A percentile compares a stretch with the other conserved stretches of the same genome.
Conservation (phyloP, 2,113 vertebrate species). For the Microcebus griseorufus region DNA sequence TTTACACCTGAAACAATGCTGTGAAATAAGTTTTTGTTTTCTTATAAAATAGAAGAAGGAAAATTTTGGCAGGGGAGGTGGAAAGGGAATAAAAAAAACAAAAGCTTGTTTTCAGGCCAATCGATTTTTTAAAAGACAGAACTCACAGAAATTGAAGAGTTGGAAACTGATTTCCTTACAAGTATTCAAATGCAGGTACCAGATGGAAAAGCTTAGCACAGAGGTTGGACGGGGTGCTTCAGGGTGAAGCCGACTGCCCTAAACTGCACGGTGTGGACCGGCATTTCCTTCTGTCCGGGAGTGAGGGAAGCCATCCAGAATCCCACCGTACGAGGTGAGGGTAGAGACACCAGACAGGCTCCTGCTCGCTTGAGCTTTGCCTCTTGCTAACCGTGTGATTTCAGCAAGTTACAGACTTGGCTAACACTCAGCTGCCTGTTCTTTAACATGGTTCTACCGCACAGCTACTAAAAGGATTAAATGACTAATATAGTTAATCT, state of each 20-base stretch:
- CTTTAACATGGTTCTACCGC: not conserved
- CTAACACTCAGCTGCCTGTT: not conserved
- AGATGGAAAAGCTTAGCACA: not conserved
- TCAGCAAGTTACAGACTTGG: not conserved
- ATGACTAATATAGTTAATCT: accelerated
- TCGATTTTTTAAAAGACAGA: not conserved
- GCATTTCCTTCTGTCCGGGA: not conserved
- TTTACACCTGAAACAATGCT: not conserved
- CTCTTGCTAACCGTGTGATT: not conserved
- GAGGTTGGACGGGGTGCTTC: accelerated
- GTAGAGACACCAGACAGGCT: not conserved
- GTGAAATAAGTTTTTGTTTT: not conserved
- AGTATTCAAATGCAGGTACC: not conserved
- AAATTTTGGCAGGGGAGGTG: too few species aligned
- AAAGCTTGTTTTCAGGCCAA: not conserved
- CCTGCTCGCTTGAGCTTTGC: accelerated
- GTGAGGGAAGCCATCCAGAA: not conserved
- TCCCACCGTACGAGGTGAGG: not conserved
- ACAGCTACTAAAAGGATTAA: not conserved
- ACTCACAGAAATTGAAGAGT: not conserved
- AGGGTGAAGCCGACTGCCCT: accelerated
- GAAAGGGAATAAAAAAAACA: not conserved
- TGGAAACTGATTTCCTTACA: not conserved
- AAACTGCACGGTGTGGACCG: accelerated
- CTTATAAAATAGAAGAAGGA: not conserved